Percentiles rank a stretch among this genome's conserved stretches.
Conservation (phyloP, 2,888 invertebrate genomes). For the Brachypterus glaber region DNA sequence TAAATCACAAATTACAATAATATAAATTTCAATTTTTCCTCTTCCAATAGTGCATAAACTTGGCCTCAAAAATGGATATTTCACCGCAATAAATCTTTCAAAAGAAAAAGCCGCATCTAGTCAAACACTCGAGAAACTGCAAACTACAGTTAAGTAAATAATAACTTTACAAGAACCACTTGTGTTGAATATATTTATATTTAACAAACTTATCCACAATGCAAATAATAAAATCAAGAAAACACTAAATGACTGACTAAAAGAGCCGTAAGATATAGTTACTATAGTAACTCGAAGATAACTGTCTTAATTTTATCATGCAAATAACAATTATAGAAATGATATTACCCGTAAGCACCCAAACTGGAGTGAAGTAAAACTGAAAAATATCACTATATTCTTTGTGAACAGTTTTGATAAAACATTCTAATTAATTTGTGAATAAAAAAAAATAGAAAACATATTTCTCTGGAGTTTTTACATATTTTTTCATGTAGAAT, state of each 20-base stretch:
- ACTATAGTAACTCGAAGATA: constrained; percentile 71
- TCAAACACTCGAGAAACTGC: constrained; percentile 74
- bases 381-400: constrained; percentile 24
- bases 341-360: constrained; percentile 61
- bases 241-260: constrained; percentile 68
- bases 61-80: constrained; percentile 62
- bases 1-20: no score
- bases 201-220: constrained; percentile 56
- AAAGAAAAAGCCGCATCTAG: constrained; percentile 77
- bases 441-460: no score
- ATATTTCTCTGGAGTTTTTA: no score
- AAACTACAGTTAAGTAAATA: constrained; percentile 62
- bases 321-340: constrained; percentile 66
- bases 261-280: constrained; percentile 68
- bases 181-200: constrained; percentile 49
- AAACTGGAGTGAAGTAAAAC: constrained; percentile 59
- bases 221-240: constrained; percentile 59
- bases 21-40: no score
- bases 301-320: constrained; percentile 58
- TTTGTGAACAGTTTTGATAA: no score
- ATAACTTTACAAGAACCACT: constrained; percentile 61
- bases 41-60: constrained; percentile 62
- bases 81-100: constrained; percentile 74
- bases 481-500: no score
- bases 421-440: no score